Percentiles rank a stretch among this genome's conserved stretches.
phyloP scores from a whole-genome alignment of 2,888 invertebrate species.

The Drosophila algonquin region DNA sequence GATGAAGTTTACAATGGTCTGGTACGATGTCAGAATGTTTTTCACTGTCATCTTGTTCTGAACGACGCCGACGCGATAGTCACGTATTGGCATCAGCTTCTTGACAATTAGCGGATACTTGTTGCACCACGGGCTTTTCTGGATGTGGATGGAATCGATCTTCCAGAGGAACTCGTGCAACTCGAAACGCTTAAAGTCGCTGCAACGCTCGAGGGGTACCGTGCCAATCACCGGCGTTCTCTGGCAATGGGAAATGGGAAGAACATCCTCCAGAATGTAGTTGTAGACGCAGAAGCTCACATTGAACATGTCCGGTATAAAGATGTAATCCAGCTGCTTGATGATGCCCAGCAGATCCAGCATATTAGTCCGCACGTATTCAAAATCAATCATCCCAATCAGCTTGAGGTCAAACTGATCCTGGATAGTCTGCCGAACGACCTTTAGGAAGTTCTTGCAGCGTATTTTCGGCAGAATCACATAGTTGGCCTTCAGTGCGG shows the following conservation, averaged over 20 bases:
- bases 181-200: slow-evolving; percentile 81
- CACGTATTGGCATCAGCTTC: slow-evolving; percentile 78
- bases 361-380: slow-evolving; percentile 73
- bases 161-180: slow-evolving; percentile 77
- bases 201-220: slow-evolving; percentile 80
- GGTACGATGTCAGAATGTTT: slow-evolving; percentile 65
- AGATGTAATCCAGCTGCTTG: slow-evolving; percentile 76
- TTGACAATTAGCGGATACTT: slow-evolving; percentile 83
- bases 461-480: slow-evolving; percentile 77
- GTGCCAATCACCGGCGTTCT: slow-evolving; percentile 80
- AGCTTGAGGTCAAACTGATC: slow-evolving; percentile 56
- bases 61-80: slow-evolving; percentile 69
- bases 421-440: slow-evolving; percentile 55
- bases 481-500: slow-evolving; percentile 69
- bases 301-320: slow-evolving; percentile 79
- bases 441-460: slow-evolving; percentile 67
- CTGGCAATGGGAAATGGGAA: slow-evolving; percentile 73
- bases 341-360: slow-evolving; percentile 79
- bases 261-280: slow-evolving; percentile 71
- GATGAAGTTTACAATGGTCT: slow-evolving; percentile 80
- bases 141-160: slow-evolving; percentile 81
- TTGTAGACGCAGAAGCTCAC: slow-evolving; percentile 58
- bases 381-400: slow-evolving; percentile 78
- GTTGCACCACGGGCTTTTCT: slow-evolving; percentile 81
- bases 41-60: slow-evolving; percentile 65